Percentiles rank a stretch among this genome's conserved stretches.
Conservation (phyloP, 1,140 invertebrate genomes). For the Trachelipus rathkii region DNA sequence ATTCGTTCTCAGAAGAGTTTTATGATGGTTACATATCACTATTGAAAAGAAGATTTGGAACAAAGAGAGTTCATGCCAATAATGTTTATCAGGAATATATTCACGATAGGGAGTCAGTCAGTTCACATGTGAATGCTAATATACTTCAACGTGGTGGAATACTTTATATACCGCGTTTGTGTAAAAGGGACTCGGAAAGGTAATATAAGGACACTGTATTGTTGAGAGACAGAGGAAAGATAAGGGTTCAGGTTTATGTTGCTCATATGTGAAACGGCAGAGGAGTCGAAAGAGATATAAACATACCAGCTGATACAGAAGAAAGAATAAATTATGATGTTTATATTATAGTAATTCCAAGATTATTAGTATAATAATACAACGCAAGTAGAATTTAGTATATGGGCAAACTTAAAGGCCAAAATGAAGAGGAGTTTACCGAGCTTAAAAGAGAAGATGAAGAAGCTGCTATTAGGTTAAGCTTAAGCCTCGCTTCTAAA, state of each 20-base stretch:
- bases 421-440: constrained; percentile 57
- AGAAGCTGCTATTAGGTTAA: constrained; percentile 58
- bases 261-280: constrained; percentile 92
- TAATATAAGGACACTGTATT: constrained; percentile 82
- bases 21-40: constrained; percentile 78
- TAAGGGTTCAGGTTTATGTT: constrained; percentile 98
- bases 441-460: constrained; percentile 70
- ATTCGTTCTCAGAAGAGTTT: constrained; percentile 87
- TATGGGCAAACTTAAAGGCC: constrained; percentile 46
- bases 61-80: constrained; percentile 90
- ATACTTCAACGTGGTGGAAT: too few species aligned
- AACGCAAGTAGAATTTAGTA: constrained; percentile 64
- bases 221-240: constrained; percentile 98
- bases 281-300: constrained; percentile 85
- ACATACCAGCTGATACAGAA: constrained; percentile 69
- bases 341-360: constrained; percentile 72
- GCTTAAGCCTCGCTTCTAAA: constrained; percentile 46
- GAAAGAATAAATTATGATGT: constrained; percentile 90
- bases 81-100: constrained; percentile 99
- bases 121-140: constrained; percentile 99
- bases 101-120: constrained; percentile 79
- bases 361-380: constrained; percentile 82
- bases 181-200: constrained; percentile 87
- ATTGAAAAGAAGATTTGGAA: constrained; percentile 80
- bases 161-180: constrained; percentile 91